Evolutionary conservation across 1,140 invertebrate species (phyloP).

Genomic region (Pissodes strobi): DNA sequence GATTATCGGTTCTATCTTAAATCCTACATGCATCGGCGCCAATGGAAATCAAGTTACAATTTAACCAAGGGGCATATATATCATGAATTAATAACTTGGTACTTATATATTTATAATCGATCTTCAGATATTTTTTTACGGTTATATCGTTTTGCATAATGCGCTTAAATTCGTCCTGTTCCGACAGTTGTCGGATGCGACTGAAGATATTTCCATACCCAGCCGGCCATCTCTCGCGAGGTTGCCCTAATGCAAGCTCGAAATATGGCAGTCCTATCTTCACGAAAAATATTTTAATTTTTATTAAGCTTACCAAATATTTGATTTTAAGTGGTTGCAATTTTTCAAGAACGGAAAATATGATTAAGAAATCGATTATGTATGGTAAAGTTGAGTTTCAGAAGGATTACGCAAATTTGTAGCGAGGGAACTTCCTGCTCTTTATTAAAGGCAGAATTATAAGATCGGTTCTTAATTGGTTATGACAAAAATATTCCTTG

Average conservation of each 20-base stretch:
- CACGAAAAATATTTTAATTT: constrained; percentile 13
- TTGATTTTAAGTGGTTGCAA: constrained; percentile 16
- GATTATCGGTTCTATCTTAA: too few species aligned
- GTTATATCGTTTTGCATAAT: constrained; percentile 21
- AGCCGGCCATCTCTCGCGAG: background rate
- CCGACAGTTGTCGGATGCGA: background rate
- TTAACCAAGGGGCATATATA: constrained; percentile 8
- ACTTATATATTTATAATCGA: constrained; percentile 23
- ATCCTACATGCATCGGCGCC: background rate
- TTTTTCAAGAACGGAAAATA: constrained; percentile 16
- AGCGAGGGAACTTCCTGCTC: background rate
- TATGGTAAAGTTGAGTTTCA: constrained; percentile 8
- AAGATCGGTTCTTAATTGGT: background rate
- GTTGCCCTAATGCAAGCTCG: background rate
- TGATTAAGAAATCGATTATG: constrained; percentile 17
- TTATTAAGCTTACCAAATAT: constrained; percentile 22
- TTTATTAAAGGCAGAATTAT: background rate
- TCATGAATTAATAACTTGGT: constrained; percentile 17
- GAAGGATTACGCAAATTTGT: background rate
- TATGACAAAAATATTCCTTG: background rate
- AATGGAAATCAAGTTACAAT: background rate
- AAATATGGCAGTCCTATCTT: background rate
- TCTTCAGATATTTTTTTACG: constrained; percentile 20
- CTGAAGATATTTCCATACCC: background rate
- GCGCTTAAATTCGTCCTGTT: constrained; percentile 5